Base-by-base conservation (phyloP, 2,888 invertebrate species). In the Parascotia fuliginaria region DNA sequence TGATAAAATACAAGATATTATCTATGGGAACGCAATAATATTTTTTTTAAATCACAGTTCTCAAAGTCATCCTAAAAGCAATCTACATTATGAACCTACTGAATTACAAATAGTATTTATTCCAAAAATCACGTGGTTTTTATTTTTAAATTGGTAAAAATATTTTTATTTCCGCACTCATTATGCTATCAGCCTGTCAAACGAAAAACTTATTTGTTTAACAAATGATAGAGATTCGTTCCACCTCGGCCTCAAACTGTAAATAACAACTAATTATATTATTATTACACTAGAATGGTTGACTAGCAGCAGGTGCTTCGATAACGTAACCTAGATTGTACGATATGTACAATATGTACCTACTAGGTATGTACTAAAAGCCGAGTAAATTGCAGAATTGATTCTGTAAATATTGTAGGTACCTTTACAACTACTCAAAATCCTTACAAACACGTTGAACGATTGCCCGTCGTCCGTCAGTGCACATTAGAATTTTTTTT, bases 301-400 rank as follows among this genome's bases (percentile, higher is more conserved):
- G 51, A 48, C 47, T 54, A 49, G 51, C 54, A 47, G 65, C 77
- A 75, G 72, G 72, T 75, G 70, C 65, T 55, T 63, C 57, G 71
- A 78, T 74, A 75, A 68, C 71, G 68, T 69, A 83, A 67, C 83
- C 83, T 80, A 83, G 76, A 79, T 83, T 69, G 55, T 42, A 47
- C 70, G 58, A 64, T 49, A 56, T 38, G 38, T 22, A 7, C 7
- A 1, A 24, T 24, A 29, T 42, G 42, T 36, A 46, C 11, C 12
- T 44, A 32, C 37, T 53, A 33, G 33, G 42, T 37, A 41, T 24
- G 42, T 50, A 42, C 33, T 55, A 49, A 63, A 65, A 56, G 57
- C 50, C 57, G 44, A 44, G 12, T 14, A 11, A 11, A 13, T 13
- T 9, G 14, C 12, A 12, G 5, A 31, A 31, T 3, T 29, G 12